Conservation (phyloP, 2,888 invertebrate genomes). For the Lamellibrachia columna region DNA sequence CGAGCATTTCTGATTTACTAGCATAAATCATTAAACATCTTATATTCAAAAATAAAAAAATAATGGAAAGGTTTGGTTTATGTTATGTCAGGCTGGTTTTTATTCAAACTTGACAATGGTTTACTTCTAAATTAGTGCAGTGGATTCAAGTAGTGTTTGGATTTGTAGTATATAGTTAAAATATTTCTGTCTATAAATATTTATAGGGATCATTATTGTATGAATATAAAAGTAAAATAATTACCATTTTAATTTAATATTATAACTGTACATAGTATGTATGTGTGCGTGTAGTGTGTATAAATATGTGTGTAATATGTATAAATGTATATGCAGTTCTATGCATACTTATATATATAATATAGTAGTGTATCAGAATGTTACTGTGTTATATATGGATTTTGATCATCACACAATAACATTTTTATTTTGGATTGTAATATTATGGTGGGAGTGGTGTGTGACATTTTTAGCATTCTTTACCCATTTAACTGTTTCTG, state of each 20-base stretch:
- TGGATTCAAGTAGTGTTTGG: neutral
- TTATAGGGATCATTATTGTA: neutral
- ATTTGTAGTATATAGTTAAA: neutral
- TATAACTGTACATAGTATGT: neutral
- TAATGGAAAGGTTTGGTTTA: neutral
- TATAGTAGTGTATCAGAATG: too few species aligned
- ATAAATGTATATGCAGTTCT: slow-evolving; percentile 1
- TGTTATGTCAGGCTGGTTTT: neutral
- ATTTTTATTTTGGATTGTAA: neutral
- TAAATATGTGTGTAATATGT: neutral
- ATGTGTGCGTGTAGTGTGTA: neutral
- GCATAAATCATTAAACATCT: neutral
- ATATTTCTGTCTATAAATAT: neutral
- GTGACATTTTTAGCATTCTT: neutral
- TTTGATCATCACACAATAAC: neutral
- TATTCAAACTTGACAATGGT: neutral
- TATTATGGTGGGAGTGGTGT: neutral
- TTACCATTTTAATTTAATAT: neutral
- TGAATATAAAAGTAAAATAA: neutral
- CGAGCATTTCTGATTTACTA: neutral
- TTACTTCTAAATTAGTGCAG: neutral
- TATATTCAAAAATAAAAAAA: neutral
- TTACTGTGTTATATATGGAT: too few species aligned
- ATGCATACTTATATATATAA: neutral
- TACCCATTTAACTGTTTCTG: neutral